phyloP scores from a whole-genome alignment of 2,797 vertebrate genomes.

The Pseudotriccus pelzelni region DNA sequence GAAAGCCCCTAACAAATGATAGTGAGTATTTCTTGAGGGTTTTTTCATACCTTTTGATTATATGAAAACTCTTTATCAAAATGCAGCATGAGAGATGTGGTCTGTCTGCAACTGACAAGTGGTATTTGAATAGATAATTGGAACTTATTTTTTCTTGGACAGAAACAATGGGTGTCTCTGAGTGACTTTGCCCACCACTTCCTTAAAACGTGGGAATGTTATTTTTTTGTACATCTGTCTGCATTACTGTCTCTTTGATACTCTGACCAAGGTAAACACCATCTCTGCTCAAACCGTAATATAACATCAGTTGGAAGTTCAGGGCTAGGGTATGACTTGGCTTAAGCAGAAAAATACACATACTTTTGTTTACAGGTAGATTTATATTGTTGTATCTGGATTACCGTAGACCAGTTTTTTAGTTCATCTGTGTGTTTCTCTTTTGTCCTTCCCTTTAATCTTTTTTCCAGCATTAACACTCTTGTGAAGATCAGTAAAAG shows the following conservation, averaged over 20 bases:
- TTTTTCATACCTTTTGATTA: neutral
- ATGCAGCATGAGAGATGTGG: neutral
- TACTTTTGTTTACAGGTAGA: neutral
- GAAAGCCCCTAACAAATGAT: neutral
- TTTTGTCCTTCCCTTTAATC: neutral
- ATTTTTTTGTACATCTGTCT: neutral
- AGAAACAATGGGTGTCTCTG: neutral
- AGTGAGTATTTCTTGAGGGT: neutral
- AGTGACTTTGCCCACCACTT: neutral
- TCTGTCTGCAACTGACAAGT: neutral
- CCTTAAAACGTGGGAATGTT: neutral
- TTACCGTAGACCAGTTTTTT: neutral
- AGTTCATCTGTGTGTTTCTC: neutral
- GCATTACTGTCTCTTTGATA: neutral
- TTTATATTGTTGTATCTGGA: neutral
- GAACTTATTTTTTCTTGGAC: neutral
- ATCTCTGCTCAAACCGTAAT: neutral
- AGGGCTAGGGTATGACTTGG: neutral
- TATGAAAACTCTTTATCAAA: neutral
- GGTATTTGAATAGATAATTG: neutral
- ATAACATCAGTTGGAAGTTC: neutral
- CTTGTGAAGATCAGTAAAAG: slow-evolving; percentile 98
- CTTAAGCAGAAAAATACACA: neutral
- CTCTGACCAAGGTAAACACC: neutral
- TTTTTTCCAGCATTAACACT: slow-evolving; percentile 88